Conservation (phyloP, 1,140 invertebrate genomes). For the Scaptomyza montana region DNA sequence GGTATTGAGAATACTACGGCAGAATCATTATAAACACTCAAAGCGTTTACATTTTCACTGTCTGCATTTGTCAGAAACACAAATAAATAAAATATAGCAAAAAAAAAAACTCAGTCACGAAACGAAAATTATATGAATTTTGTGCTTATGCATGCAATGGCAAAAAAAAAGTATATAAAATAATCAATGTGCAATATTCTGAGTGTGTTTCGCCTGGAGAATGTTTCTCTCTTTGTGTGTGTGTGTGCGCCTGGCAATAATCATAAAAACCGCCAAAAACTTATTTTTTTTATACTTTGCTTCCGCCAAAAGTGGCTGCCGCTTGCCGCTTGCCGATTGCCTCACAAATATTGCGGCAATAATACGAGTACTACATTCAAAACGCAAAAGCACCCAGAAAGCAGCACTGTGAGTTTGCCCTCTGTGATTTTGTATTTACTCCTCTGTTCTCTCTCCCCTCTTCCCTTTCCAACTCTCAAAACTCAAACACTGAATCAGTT, state of each 20-base stretch:
- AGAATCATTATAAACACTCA: constrained; percentile 40
- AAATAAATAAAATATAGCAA: constrained; percentile 29
- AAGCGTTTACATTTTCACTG: constrained; percentile 51
- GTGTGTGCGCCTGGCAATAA: constrained; percentile 65
- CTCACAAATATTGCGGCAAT: constrained; percentile 67
- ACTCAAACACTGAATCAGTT: constrained; percentile 12
- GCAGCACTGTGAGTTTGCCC: constrained; percentile 1
- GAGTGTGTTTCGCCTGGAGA: neutral
- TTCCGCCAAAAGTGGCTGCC: constrained; percentile 38
- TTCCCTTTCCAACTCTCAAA: neutral
- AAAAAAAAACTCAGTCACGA: constrained; percentile 21
- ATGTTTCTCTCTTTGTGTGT: constrained; percentile 7
- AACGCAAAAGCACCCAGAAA: constrained; percentile 22
- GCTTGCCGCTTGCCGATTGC: constrained; percentile 27
- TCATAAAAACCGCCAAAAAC: constrained; percentile 77
- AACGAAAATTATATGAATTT: constrained; percentile 58
- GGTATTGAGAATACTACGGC: constrained; percentile 3
- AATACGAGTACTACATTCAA: constrained; percentile 39
- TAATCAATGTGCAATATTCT: constrained; percentile 64
- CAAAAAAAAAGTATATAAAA: neutral
- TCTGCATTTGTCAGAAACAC: constrained; percentile 27
- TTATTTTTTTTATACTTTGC: constrained; percentile 48
- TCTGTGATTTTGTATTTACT: neutral
- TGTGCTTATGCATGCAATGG: constrained; percentile 62
- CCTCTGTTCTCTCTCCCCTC: constrained; percentile 5